Evolutionary conservation across 2,797 vertebrate species (phyloP).

Genomic region (Pseudocheirus occidentalis): DNA sequence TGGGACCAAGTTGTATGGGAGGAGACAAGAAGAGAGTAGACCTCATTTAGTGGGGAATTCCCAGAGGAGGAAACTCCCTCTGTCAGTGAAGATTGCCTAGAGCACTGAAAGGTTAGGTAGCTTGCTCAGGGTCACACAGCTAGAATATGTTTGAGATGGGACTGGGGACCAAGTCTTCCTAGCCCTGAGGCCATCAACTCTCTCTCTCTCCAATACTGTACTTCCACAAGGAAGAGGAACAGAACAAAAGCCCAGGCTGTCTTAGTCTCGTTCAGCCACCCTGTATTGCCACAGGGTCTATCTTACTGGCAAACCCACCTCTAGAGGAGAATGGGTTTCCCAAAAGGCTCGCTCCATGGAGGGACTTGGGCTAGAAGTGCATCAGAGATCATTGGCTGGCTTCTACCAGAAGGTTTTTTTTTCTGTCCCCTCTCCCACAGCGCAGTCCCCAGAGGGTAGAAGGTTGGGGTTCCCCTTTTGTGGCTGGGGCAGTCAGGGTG

Average conservation of each 20-base stretch:
- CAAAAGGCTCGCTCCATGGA: background rate
- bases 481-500: constrained; percentile 87
- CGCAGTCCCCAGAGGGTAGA: constrained; percentile 80
- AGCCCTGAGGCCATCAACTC: background rate
- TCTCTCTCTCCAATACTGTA: background rate
- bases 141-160: background rate
- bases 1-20: background rate
- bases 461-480: constrained; percentile 85
- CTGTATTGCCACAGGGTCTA: background rate
- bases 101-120: background rate
- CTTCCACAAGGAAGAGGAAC: background rate
- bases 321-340: background rate
- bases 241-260: background rate
- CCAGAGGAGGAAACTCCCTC: background rate
- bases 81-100: background rate
- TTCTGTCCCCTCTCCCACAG: constrained; percentile 6
- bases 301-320: background rate
- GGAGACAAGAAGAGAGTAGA: background rate
- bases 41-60: background rate
- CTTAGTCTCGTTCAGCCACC: background rate
- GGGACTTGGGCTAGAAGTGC: background rate
- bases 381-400: background rate
- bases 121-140: background rate
- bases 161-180: background rate
- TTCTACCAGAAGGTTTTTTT: constrained; percentile 1